These are phyloP conservation scores for Alviniconcha marisindica DNA, from an alignment of 1,140 invertebrate species.

Conservation along the genomic window DNA sequence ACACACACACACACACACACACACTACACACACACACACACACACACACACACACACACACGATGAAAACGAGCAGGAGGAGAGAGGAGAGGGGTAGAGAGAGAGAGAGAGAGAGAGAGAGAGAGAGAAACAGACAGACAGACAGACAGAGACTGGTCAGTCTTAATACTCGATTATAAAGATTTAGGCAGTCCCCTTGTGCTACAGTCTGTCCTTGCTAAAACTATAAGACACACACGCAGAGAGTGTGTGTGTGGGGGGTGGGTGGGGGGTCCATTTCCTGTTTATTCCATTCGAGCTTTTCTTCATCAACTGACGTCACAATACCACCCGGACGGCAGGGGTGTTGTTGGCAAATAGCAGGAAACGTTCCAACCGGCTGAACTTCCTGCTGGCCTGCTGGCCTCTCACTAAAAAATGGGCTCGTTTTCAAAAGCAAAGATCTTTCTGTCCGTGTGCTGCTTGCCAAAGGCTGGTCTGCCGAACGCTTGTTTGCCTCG, in stretches of 20 bases:
- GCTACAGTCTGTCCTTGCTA: too few species aligned
- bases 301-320: not conserved
- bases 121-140: not conserved
- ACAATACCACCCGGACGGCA: too few species aligned
- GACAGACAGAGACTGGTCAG: not conserved
- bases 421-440: not conserved
- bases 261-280: not conserved
- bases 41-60: not conserved
- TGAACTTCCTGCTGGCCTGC: not conserved
- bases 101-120: not conserved
- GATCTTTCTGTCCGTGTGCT: not conserved
- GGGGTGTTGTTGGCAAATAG: too few species aligned
- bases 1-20: not conserved
- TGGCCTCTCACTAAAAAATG: not conserved
- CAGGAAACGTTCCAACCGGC: not conserved
- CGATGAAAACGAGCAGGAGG: not conserved
- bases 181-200: not conserved
- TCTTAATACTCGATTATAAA: not conserved
- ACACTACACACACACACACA: not conserved
- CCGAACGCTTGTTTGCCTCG: not conserved
- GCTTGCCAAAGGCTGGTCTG: not conserved
- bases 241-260: too few species aligned
- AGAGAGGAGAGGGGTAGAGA: slow-evolving; percentile 15
- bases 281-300: not conserved
- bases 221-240: not conserved